Evolutionary conservation across 2,113 vertebrate genomes (phyloP).

Genomic region (Oncorhynchus gorbuscha): DNA sequence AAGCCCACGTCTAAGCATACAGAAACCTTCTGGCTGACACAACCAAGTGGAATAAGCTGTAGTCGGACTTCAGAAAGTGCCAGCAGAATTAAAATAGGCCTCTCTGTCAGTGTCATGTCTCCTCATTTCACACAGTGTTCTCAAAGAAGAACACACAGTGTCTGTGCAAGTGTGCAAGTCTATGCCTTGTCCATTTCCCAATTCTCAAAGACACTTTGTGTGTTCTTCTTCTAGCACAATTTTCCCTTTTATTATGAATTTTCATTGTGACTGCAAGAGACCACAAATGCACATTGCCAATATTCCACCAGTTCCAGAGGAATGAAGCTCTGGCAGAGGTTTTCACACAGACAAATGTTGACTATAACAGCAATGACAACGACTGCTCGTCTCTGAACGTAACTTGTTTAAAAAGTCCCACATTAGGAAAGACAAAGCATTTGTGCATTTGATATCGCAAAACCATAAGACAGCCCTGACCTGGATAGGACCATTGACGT

Average conservation of each 20-base stretch:
- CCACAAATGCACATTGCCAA: neutral
- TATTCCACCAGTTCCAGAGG: neutral
- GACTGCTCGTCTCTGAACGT: neutral
- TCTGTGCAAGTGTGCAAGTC: constrained; percentile 27
- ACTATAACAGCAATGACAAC: neutral
- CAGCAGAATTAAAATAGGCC: constrained; percentile 17
- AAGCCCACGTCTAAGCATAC: neutral
- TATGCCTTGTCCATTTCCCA: neutral
- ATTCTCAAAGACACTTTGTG: neutral
- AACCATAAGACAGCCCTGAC: neutral
- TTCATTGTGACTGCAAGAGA: neutral
- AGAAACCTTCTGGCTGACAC: neutral
- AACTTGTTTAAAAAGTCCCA: neutral
- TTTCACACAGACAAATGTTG: neutral
- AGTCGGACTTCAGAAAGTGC: constrained; percentile 5
- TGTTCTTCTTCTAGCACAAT: neutral
- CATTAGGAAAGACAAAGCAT: neutral
- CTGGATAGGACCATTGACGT: neutral
- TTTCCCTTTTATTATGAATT: no score
- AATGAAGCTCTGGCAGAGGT: neutral
- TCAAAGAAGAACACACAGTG: constrained; percentile 34
- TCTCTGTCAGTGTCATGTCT: constrained; percentile 15
- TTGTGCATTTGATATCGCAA: neutral
- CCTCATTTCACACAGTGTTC: constrained; percentile 27
- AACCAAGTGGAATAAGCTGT: neutral